Base-by-base conservation (phyloP, 2,888 invertebrate species). In the Himalopsyche kuldschensis region DNA sequence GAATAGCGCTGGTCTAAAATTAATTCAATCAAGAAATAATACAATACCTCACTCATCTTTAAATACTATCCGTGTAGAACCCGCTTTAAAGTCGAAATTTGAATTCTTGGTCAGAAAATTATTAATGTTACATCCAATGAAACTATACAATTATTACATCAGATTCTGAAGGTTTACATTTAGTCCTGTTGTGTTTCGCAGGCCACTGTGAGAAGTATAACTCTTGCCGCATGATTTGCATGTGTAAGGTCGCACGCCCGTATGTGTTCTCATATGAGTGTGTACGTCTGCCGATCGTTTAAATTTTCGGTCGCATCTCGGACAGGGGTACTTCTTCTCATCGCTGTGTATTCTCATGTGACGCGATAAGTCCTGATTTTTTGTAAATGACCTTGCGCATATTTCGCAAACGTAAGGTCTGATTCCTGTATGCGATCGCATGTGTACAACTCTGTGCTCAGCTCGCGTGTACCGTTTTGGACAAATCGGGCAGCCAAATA, bases 321-420 rank as follows among this genome's bases (percentile, higher is more conserved):
- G 84, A 86, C 89, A 89, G n/a, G 87, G 80, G 85, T 87, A 88
- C 6, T 88, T 88, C 79, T 85, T 88, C 30, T 87, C 88, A 80
- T 88, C 88, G 78, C 87, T 88, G 84, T 89, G 89, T 48, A 89
- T 87, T 84, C 87, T 87, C 84, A 87, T 86, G 82, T 89, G 89
- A 20, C 88, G 86, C 3, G 87, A 83, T 48, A 89, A 86, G 81
- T 89, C 88, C 83, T 89, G 88, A 1, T 87, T 87, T 85, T 88
- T 88, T 27, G 87, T 87, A 77, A 88, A 88, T 47, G 87, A 87
- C 78, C 88, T 88, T 3, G 91, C 90, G 87, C 93, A 93, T 48
- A 89, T 88, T 83, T 90, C 89, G 88, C 93, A 93, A 83, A 90
- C 88, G 86, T 90, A 92, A 1, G 92, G 92, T 69, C 90, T 89